Conservation (phyloP, 2,797 vertebrate genomes). For the Manis crassicaudata region DNA sequence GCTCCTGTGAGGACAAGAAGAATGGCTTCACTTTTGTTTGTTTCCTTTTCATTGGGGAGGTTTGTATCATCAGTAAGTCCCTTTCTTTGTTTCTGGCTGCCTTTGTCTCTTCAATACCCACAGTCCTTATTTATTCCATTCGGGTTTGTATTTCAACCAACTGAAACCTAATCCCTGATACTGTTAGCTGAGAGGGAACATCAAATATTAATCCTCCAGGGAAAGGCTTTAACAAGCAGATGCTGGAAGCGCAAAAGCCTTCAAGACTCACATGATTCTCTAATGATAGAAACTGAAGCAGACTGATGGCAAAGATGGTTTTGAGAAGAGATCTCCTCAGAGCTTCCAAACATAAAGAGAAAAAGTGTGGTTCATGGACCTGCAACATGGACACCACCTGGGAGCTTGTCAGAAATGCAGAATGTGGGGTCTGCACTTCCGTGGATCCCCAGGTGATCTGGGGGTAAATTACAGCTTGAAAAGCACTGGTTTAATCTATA, state of each 20-base stretch:
- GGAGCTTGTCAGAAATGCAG: not conserved
- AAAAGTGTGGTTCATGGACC: not conserved
- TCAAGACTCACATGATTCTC: not conserved
- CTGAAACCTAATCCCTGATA: slow-evolving; percentile 44
- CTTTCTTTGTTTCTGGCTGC: not conserved
- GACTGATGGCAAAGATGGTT: not conserved
- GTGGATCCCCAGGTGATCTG: not conserved
- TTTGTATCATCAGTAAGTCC: not conserved
- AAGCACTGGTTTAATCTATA: not conserved
- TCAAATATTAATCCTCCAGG: slow-evolving; percentile 46
- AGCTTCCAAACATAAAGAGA: not conserved
- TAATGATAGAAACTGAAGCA: not conserved
- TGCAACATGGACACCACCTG: not conserved
- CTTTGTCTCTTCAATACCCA: not conserved
- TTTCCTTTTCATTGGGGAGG: not conserved
- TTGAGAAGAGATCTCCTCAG: not conserved
- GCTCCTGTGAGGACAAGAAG: not conserved
- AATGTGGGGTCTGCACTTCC: not conserved
- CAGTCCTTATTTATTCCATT: not conserved
- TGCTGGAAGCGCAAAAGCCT: not conserved
- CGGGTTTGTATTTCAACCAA: slow-evolving; percentile 52
- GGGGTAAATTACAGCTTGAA: not conserved
- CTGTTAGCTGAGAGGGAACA: slow-evolving; percentile 10
- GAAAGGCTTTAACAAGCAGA: not conserved
- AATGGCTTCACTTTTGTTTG: not conserved